phyloP scores from a whole-genome alignment of 2,797 vertebrate species.

The Margarornis squamiger region DNA sequence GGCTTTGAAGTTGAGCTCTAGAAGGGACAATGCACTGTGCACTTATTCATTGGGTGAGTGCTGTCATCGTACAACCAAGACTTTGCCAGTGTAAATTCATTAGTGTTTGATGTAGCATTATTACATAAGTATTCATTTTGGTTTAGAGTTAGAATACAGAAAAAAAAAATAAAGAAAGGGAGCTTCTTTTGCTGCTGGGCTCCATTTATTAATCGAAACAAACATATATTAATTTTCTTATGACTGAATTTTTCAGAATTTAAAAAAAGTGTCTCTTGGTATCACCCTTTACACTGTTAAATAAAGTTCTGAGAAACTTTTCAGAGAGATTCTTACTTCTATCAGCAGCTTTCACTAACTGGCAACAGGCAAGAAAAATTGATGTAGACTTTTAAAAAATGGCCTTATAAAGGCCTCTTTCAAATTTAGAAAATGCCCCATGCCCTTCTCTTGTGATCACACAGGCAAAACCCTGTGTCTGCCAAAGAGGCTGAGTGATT shows the following conservation, averaged over 20 bases:
- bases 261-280: background rate
- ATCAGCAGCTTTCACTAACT: background rate
- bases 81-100: slow-evolving; percentile 54
- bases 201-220: background rate
- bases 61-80: slow-evolving; percentile 27
- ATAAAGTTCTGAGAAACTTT: background rate
- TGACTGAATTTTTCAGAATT: background rate
- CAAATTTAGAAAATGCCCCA: background rate
- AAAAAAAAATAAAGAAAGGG: background rate
- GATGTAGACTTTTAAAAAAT: background rate
- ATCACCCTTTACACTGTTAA: fast-evolving
- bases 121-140: slow-evolving; percentile 17
- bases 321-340: background rate
- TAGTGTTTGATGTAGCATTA: slow-evolving; percentile 49
- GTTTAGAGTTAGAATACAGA: background rate
- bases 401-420: background rate
- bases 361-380: background rate
- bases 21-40: slow-evolving; percentile 79
- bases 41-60: slow-evolving; percentile 68
- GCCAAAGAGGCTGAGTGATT: background rate
- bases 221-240: background rate
- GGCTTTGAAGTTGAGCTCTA: slow-evolving; percentile 75
- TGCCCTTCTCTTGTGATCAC: background rate
- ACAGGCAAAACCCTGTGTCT: background rate
- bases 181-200: background rate